phyloP scores from a whole-genome alignment of 2,113 vertebrate species.

The Malaclemys terrapin region DNA sequence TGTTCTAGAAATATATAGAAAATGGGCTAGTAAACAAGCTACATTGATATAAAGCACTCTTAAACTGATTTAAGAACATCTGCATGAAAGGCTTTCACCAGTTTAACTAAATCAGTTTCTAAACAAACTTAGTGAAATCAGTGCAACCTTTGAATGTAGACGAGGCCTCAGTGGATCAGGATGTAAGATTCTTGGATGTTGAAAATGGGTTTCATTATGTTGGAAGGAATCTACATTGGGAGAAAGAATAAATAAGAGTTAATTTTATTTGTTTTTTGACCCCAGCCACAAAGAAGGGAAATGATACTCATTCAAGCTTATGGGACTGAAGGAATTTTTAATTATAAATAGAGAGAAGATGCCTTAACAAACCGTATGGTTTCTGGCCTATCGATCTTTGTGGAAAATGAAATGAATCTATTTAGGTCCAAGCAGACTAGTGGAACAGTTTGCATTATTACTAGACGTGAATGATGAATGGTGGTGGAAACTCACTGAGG shows the following conservation, averaged over 20 bases:
- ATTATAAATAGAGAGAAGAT: slow-evolving; percentile 42
- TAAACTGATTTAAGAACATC: not conserved
- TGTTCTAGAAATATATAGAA: not conserved
- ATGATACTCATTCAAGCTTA: slow-evolving; percentile 41
- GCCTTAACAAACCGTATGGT: slow-evolving; percentile 27
- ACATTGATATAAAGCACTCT: not conserved
- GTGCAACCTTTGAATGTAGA: not conserved
- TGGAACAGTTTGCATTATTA: slow-evolving; percentile 44
- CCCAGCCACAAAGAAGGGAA: not conserved
- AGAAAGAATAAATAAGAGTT: not conserved
- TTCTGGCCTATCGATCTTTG: slow-evolving; percentile 60
- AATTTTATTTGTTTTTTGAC: slow-evolving; percentile 15
- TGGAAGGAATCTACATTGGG: not conserved
- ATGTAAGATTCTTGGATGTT: not conserved
- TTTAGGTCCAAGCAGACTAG: slow-evolving; percentile 34
- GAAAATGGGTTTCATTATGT: not conserved
- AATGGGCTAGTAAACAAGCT: not conserved
- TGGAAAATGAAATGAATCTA: slow-evolving; percentile 40
- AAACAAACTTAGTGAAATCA: not conserved
- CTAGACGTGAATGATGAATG: slow-evolving; percentile 45
- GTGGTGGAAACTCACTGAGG: slow-evolving; percentile 9
- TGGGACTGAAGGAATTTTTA: slow-evolving; percentile 43
- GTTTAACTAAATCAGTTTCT: not conserved
- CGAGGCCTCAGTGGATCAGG: not conserved
- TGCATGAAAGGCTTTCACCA: not conserved